These are phyloP conservation scores for Mormyrops attenuatus DNA, from an alignment of 2,797 vertebrate genomes.

Conservation along the genomic window DNA sequence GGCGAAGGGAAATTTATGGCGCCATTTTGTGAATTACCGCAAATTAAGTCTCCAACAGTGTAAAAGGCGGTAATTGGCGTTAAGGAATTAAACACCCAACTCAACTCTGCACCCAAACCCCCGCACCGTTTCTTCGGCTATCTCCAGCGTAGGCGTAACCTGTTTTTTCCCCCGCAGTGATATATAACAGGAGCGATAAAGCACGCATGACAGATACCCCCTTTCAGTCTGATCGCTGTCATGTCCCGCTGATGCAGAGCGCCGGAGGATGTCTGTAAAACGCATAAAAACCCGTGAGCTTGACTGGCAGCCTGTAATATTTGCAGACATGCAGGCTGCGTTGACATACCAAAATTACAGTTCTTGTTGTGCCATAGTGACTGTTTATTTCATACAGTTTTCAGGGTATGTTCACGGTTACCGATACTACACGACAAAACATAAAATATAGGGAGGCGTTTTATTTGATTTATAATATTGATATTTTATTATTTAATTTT, in stretches of 20 bases:
- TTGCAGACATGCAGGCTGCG: not conserved
- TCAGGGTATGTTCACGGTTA: not conserved
- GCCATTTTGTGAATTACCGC: slow-evolving; percentile 15
- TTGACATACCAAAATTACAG: not conserved
- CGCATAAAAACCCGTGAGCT: not conserved
- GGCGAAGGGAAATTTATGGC: not conserved
- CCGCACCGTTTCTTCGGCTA: not conserved
- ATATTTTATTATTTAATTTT: not conserved
- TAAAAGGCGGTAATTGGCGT: not conserved
- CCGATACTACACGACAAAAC: not conserved
- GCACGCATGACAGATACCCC: not conserved
- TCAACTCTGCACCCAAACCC: not conserved
- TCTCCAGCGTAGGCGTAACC: not conserved
- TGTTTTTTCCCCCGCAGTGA: not conserved
- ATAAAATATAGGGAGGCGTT: no score
- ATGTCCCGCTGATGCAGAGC: not conserved
- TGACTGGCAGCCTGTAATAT: not conserved
- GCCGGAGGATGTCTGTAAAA: not conserved
- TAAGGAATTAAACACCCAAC: not conserved
- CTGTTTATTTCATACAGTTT: not conserved
- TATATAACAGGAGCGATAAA: not conserved
- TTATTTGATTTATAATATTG: not conserved
- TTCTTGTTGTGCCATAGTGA: not conserved
- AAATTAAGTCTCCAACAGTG: not conserved
- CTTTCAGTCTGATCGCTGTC: not conserved